These are phyloP conservation scores for Pollicipes pollicipes DNA, from an alignment of 1,140 invertebrate species.

Conservation along the genomic window DNA sequence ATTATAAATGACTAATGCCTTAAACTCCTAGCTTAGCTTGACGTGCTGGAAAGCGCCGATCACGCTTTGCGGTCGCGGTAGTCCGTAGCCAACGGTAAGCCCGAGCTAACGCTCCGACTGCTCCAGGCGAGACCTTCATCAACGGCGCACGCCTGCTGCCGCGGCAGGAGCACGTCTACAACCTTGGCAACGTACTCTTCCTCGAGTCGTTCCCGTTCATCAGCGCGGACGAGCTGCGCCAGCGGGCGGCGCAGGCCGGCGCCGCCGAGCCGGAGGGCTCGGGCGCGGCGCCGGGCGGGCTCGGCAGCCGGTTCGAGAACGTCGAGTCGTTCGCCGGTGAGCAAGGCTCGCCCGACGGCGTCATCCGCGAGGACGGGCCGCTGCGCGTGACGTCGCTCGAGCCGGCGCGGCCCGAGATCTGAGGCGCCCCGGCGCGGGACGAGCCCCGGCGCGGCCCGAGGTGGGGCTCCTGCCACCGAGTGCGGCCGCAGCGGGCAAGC, in stretches of 20 bases:
- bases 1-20: no score
- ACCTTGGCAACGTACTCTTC: constrained; percentile 13
- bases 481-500: no score
- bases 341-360: neutral
- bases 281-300: no score
- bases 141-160: constrained; percentile 12
- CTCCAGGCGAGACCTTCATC: constrained; percentile 5
- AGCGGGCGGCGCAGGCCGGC: neutral
- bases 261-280: neutral
- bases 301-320: neutral
- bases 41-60: no score
- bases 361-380: neutral
- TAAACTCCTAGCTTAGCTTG: no score
- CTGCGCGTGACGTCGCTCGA: neutral
- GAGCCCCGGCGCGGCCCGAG: no score
- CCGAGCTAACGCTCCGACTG: neutral
- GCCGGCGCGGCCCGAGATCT: no score
- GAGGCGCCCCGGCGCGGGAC: no score
- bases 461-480: no score
- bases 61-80: no score
- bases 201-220: constrained; percentile 7
- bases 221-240: neutral
- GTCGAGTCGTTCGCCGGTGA: neutral
- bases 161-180: constrained; percentile 12
- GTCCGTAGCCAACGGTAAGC: no score